phyloP scores from a whole-genome alignment of 2,888 invertebrate genomes.

The Lapara coniferarum region DNA sequence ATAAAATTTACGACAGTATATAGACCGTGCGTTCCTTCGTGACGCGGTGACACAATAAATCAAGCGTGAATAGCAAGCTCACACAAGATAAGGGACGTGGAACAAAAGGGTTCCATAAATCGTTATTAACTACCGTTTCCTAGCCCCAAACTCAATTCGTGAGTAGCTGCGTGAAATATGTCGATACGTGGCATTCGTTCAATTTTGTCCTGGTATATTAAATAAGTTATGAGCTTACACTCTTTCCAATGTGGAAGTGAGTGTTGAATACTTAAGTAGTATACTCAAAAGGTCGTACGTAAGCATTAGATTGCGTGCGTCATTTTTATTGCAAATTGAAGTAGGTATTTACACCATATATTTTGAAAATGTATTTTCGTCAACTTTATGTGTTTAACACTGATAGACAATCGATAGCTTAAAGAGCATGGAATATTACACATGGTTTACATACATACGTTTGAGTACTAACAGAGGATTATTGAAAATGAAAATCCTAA shows the following conservation, averaged over 20 bases:
- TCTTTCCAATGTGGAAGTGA: neutral
- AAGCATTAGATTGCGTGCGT: neutral
- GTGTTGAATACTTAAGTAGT: conserved; percentile 19
- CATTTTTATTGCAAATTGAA: neutral
- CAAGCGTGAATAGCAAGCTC: conserved; percentile 74
- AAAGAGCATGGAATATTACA: no score
- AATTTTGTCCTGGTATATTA: conserved; percentile 40
- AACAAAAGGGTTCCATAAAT: conserved; percentile 82
- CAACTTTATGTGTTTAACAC: neutral
- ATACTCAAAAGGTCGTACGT: neutral
- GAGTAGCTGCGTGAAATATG: conserved; percentile 52
- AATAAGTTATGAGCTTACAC: conserved; percentile 32
- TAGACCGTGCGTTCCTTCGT: conserved; percentile 49
- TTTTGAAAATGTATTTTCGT: neutral
- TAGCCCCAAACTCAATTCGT: conserved; percentile 66
- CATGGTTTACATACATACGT: no score
- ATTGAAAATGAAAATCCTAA: no score
- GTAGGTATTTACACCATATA: neutral
- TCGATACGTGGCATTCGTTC: conserved; percentile 48
- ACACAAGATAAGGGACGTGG: conserved; percentile 74
- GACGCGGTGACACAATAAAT: conserved; percentile 70
- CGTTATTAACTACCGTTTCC: conserved; percentile 75
- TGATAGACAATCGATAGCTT: neutral
- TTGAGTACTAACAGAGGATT: no score
- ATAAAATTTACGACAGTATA: conserved; percentile 43